These are phyloP conservation scores for Lottia scabra DNA, from an alignment of 2,888 invertebrate species.

Conservation along the genomic window DNA sequence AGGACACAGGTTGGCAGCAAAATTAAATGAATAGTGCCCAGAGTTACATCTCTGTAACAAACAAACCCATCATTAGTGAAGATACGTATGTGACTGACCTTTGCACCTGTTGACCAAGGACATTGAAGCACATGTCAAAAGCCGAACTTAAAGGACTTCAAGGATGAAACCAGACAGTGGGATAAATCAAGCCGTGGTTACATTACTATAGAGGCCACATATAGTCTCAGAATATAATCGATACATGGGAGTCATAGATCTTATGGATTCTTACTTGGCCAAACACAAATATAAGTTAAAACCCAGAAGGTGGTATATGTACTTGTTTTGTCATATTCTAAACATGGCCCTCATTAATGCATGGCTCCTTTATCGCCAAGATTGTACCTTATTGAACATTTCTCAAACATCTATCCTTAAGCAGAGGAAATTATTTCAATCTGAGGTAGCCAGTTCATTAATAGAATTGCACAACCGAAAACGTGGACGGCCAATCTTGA, in stretches of 20 bases:
- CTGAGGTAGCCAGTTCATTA: conserved; percentile 10
- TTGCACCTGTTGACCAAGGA: too few species aligned
- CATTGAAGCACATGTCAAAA: too few species aligned
- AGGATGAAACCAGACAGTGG: too few species aligned
- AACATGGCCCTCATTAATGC: conserved; percentile 28
- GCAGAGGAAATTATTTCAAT: conserved; percentile 22
- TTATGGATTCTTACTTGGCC: conserved; percentile 20
- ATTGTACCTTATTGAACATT: conserved; percentile 15
- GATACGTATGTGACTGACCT: too few species aligned
- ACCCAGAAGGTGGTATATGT: conserved; percentile 30
- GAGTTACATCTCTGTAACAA: too few species aligned
- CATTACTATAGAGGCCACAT: conserved; percentile 19
- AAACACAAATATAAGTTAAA: conserved; percentile 21
- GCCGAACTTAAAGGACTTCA: too few species aligned
- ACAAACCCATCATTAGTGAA: too few species aligned
- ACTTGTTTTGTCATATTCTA: conserved; percentile 31
- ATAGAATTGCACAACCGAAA: neutral
- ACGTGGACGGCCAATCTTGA: conserved; percentile 5
- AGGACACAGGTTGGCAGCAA: too few species aligned
- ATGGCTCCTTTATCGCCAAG: conserved; percentile 30
- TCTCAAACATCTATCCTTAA: conserved; percentile 20
- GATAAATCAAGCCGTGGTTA: too few species aligned
- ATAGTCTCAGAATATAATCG: conserved; percentile 22
- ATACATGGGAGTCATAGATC: conserved; percentile 26
- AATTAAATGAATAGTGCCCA: too few species aligned